These are phyloP conservation scores for Lontra canadensis DNA, from an alignment of 2,113 vertebrate genomes.

Conservation along the genomic window DNA sequence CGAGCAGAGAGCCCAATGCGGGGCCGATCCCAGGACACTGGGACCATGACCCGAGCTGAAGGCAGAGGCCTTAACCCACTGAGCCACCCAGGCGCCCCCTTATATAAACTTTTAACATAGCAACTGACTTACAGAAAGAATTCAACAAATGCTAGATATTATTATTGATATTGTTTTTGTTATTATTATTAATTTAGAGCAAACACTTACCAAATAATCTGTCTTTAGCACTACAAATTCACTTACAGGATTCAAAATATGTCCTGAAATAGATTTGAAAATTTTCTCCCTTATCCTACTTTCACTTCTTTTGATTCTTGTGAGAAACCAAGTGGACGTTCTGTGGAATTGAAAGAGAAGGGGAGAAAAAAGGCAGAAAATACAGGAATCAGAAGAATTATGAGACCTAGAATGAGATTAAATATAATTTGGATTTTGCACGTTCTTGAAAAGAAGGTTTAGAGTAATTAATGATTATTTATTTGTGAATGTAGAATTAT, in stretches of 20 bases:
- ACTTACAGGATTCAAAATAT: not conserved
- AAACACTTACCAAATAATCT: not conserved
- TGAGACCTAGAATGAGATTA: not conserved
- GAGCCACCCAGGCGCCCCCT: no score
- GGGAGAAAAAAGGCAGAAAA: not conserved
- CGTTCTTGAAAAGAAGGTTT: not conserved
- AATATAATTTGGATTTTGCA: not conserved
- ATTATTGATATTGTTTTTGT: not conserved
- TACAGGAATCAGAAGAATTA: not conserved
- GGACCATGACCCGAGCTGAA: no score
- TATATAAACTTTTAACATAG: not conserved
- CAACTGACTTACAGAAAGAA: not conserved
- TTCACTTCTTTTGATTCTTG: not conserved
- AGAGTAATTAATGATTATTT: not conserved
- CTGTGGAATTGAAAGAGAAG: not conserved
- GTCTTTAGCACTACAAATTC: not conserved
- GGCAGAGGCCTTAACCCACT: no score
- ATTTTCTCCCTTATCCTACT: not conserved
- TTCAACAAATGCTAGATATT: not conserved
- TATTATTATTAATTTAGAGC: not conserved
- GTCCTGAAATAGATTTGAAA: not conserved
- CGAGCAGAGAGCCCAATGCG: no score
- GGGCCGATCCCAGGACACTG: no score
- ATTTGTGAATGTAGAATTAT: not conserved
- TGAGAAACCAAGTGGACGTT: not conserved